Evolutionary conservation across 1,140 invertebrate genomes (phyloP), one percentile per base, ranked within the genome.

Genomic region (Drosophila grimshawi): DNA sequence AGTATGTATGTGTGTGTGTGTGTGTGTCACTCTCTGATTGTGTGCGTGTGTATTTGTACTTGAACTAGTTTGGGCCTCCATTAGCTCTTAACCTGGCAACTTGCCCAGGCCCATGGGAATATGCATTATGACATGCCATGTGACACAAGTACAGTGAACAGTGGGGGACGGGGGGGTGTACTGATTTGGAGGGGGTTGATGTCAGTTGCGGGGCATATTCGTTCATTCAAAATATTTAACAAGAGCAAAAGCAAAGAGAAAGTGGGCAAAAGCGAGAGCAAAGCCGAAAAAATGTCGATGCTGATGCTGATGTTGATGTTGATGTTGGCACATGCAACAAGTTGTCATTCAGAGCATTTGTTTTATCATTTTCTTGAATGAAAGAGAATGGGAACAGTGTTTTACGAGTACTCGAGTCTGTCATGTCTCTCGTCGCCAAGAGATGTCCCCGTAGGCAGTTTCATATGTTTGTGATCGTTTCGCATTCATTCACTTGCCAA

Each of bases 21-120:
- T 43, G 68, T 62, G 51, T 41, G 61, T 51, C 19, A 19, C 19
- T 19, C 19, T 19, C 19, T 19, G 19, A 1, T 19, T 19, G 11
- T 62, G 59, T 60, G 72, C 33, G 55, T 69, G 51, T 76, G 56
- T 68, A 55, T 71, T 61, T 77, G 75, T 88, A 75, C 85, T 88
- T 88, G 77, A 89, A 88, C 85, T 81, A 89, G 70, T 89, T 83
- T 73, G 57, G 66, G 64, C 69, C 60, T 72, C 76, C 78, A 81
- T 75, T 80, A 68, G 70, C 76, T 60, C 57, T 65, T 46, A 69
- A 60, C 43, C 64, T 86, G 78, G 81, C 82, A 76, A 27, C 6
- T 66, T 80, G 85, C 83, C 85, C 78, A 79, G 37, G 55, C 74
- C 74, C 62, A 62, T 74, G 41, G 55, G 60, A 56, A 49, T 79